Evolutionary conservation across 1,140 invertebrate genomes (phyloP), one percentile per base, ranked within the genome.

Genomic region (Reticulitermes speratus): DNA sequence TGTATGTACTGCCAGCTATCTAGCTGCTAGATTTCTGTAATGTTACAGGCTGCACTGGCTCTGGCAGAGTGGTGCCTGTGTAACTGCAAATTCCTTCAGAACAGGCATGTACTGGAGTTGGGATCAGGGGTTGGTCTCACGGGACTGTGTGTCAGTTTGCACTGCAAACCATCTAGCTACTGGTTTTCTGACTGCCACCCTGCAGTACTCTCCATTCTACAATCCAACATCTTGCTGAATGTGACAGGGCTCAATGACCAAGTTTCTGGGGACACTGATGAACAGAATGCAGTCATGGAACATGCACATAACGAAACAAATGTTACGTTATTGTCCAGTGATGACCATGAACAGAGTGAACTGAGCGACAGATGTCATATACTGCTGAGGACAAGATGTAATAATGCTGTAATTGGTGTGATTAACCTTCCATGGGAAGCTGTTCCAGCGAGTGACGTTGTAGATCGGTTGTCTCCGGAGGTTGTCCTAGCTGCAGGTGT

Each of bases 91-190:
- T 52, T 87, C 44, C 88, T 94, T 1, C 52, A 88, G 30, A 86
- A 88, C 25, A 93, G 92, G 90, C 89, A 86, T 84, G 87, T 94
- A n/a, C 85, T 94, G 19, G 93, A 94, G 90, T 89, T 94, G 85
- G 93, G 93, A 85, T 93, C 92, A 48, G 93, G 93, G 82, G 89
- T 93, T 84, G 93, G 93, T 83, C 89, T 94, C 84, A 90, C 92
- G 52, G 93, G 93, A 81, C 87, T 94, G n/a, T 89, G 90, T 16
- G 87, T 92, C 83, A 89, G 91, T 52, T 88, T 90, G 52, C 88
- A 89, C 83, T 93, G 93, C 87, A 87, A 88, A 30, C 91, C 93
- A n/a, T 90, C 90, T 86, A 87, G 89, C 83, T 92, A 93, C 84
- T 90, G 90, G 88, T 92, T 94, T 55, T 92, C 92, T 2, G 93